Base-by-base conservation (phyloP, 2,888 invertebrate species). In the Catocala nupta region DNA sequence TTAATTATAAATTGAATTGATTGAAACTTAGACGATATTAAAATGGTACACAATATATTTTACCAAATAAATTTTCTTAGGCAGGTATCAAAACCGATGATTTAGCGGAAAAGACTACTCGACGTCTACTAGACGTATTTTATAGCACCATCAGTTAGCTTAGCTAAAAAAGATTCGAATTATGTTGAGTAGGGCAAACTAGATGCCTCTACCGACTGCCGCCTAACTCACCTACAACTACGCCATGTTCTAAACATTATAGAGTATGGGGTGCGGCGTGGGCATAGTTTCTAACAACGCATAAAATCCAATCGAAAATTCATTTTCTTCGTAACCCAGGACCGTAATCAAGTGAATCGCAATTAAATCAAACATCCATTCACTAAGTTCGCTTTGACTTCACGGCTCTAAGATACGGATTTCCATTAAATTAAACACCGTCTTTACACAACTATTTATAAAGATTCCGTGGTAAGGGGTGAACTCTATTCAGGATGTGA, bases 401-500 rank as follows among this genome's bases (percentile, higher is more conserved):
- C 84, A 78, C 76, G 89, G 90, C 82, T 87, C 87, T 89, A 86
- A 84, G 84, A 86, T 73, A 81, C 80, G 82, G 89, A 90, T 91
- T 93, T 94, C 92, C 93, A 88, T 92, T 82, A 90, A 93, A 94
- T 94, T 94, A 93, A 92, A 84, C 93, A 87, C 78, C 88, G 82
- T 88, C 89, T 89, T 90, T 81, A 78, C 84, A 83, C 82, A 93
- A 94, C 93, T 93, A 93, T 93, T 94, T 93, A 90, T 91, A 93
- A 93, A 93, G 93, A 94, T 93, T 93, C 88, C 88, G 79, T 69
- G 80, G 81, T 80, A 74, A 83, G 89, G 87, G 87, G 84, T 64
- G 70, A 79, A 72, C 64, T 63, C 89, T 81, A 92, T 93, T 94
- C 92, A 93, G 84, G 85, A 89, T 89, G 92, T 92, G 92, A 92